Evolutionary conservation across 2,888 invertebrate genomes (phyloP), one percentile per base, ranked within the genome.

Genomic region (Junonia oenone): DNA sequence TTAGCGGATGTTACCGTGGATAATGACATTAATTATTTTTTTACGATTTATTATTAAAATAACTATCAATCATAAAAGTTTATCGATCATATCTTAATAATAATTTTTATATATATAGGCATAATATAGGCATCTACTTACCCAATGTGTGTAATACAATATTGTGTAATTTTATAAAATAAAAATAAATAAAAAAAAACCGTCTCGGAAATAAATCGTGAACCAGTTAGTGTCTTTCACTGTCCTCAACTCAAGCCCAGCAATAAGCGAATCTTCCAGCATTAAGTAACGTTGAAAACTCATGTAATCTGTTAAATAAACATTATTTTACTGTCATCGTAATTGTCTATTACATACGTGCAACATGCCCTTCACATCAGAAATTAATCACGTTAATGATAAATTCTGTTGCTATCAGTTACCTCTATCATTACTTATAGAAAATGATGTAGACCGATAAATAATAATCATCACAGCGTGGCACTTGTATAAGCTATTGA

Each of bases 391-490:
- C 27, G 8, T 9, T 38, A 31, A 38, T 29, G 46, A 52, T 46
- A 46, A 37, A 52, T 52, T 29, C 15, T 26, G 29, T 46, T 46
- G 26, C 17, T 52, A 37, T 46, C 46, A 35, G 29, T 29, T 46
- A 37, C 19, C 52, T 46, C 37, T 27, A 52, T 45, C 46, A 52
- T 52, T 52, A 52, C 46, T 46, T 46, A 46, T 37, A 46, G 13
- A 46, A 45, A 26, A 35, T 37, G 45, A 46, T 38, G 46, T 22
- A 45, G 48, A 31, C 33, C 43, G n/a, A n/a, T n/a, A n/a, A n/a
- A n/a, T n/a, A n/a, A 51, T 54, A 49, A 35, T n/a, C 33, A 38
- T 53, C 55, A 22, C 55, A 56, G 49, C 46, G 46, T 51, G 59
- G 49, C n/a, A n/a, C n/a, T n/a, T n/a, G n/a, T n/a, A n/a, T n/a